These are phyloP conservation scores for Acanthisitta chloris DNA, from an alignment of 2,113 vertebrate genomes.

Conservation along the genomic window DNA sequence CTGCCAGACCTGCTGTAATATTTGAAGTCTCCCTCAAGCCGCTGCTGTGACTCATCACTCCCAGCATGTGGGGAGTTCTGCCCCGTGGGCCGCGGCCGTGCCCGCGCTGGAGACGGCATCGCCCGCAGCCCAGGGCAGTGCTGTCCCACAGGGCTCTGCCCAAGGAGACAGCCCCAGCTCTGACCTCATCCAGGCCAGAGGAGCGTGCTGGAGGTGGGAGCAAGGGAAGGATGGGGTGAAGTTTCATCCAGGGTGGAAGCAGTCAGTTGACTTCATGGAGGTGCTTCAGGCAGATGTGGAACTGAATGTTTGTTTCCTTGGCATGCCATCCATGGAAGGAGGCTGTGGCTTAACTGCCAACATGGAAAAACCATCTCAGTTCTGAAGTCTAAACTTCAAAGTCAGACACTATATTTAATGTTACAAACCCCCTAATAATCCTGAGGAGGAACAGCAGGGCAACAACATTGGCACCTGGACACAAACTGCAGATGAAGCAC, in stretches of 20 bases:
- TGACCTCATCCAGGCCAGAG: not conserved
- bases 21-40: slow-evolving; percentile 17
- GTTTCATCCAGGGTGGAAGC: not conserved
- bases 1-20: slow-evolving; percentile 9
- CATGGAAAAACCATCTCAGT: not conserved
- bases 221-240: not conserved
- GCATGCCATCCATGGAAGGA: not conserved
- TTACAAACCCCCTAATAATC: not conserved
- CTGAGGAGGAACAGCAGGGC: not conserved
- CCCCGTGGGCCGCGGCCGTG: no score
- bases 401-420: not conserved
- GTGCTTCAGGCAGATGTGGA: not conserved
- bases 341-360: not conserved
- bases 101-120: no score
- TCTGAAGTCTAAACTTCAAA: not conserved
- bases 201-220: fast-evolving
- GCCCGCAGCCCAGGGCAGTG: fast-evolving
- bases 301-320: not conserved
- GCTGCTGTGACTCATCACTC: slow-evolving; percentile 7
- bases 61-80: no score
- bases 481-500: not conserved
- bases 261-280: not conserved
- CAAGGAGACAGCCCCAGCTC: not conserved
- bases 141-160: not conserved
- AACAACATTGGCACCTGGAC: not conserved